phyloP scores from a whole-genome alignment of 2,113 vertebrate genomes.

The Micronisus gabar region DNA sequence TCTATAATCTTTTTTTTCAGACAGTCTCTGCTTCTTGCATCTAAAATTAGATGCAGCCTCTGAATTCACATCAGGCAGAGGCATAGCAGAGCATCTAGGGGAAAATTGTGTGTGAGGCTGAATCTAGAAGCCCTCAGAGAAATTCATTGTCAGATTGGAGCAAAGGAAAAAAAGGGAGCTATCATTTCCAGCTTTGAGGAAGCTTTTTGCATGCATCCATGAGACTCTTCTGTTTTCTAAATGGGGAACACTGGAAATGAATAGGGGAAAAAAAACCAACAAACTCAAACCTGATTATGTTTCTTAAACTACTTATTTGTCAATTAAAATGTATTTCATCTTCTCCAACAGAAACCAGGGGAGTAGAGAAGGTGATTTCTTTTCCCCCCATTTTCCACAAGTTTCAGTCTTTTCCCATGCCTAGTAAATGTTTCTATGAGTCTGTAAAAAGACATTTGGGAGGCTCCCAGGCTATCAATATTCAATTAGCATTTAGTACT shows the following conservation, averaged over 20 bases:
- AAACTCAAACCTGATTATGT: background rate
- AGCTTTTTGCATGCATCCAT: background rate
- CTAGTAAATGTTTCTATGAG: background rate
- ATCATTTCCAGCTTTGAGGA: background rate
- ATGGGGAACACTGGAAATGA: background rate
- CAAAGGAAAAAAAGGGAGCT: background rate
- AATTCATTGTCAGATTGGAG: conserved; percentile 17
- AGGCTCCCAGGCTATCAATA: background rate
- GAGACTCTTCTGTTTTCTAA: background rate
- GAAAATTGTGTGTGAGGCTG: background rate
- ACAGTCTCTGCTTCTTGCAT: background rate
- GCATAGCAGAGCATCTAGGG: background rate
- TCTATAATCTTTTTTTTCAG: background rate
- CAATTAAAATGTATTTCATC: background rate
- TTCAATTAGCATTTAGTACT: conserved; percentile 12
- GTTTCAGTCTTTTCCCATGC: background rate
- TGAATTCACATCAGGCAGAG: background rate
- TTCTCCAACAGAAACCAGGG: background rate
- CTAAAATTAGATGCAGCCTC: conserved; percentile 19
- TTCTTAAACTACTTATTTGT: background rate
- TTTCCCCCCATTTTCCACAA: background rate
- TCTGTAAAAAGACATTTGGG: background rate
- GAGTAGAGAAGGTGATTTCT: background rate
- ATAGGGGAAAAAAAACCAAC: rapidly evolving
- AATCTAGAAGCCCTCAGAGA: conserved; percentile 20